Conservation (phyloP, 2,888 invertebrate species). For the Drosophila falleni region DNA sequence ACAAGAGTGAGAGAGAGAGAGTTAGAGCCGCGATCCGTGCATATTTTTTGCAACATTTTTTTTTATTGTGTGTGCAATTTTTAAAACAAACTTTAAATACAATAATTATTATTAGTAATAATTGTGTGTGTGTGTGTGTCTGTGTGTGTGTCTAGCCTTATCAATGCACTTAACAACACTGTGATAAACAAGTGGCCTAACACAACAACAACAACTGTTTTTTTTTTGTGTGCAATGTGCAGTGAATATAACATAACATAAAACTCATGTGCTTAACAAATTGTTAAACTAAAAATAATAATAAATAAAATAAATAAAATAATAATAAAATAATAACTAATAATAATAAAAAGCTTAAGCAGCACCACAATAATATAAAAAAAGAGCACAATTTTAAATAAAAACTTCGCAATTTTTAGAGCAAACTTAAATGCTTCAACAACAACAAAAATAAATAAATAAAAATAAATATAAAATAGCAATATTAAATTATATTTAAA, state of each 20-base stretch:
- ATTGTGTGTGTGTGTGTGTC: constrained; percentile 18
- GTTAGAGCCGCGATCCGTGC: constrained; percentile 29
- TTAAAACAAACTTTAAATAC: not conserved
- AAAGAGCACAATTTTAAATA: constrained; percentile 7
- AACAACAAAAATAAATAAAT: constrained; percentile 3
- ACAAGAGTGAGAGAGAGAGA: constrained; percentile 1
- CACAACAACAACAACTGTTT: constrained; percentile 12
- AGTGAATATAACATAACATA: constrained; percentile 28
- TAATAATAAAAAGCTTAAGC: not conserved
- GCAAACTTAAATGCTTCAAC: constrained; percentile 1
- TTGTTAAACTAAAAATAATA: constrained; percentile 8
- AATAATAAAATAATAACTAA: not conserved
- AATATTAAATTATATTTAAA: not conserved
- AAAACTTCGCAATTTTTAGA: not conserved
- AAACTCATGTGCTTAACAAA: not conserved
- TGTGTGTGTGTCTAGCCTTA: constrained; percentile 32
- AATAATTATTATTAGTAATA: not conserved
- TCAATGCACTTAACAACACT: constrained; percentile 47
- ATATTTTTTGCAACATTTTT: constrained; percentile 34
- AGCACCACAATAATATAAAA: not conserved
- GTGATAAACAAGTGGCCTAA: constrained; percentile 56
- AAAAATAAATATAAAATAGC: constrained; percentile 12
- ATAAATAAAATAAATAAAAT: too few species aligned
- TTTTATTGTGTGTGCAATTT: constrained; percentile 18
- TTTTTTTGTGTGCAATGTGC: constrained; percentile 18